Percentiles rank a stretch among this genome's conserved stretches.
phyloP scores from a whole-genome alignment of 2,888 invertebrate genomes.

The Torymus aiolomorphi region DNA sequence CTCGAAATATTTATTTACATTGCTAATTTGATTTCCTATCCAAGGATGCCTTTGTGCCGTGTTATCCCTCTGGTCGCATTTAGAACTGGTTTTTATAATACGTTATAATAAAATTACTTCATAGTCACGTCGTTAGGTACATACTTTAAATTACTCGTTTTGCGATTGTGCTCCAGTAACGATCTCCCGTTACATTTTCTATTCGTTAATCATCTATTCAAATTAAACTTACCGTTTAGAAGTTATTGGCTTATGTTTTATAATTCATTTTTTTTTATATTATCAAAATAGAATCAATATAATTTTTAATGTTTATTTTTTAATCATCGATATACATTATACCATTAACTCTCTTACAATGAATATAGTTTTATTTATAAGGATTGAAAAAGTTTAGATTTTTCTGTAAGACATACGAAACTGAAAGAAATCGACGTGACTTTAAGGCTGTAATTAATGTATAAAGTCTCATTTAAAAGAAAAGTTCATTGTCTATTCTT shows the following conservation, averaged over 20 bases:
- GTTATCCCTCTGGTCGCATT: constrained; percentile 69
- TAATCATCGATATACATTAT: constrained; percentile 34
- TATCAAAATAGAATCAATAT: constrained; percentile 36
- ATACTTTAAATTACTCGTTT: constrained; percentile 42
- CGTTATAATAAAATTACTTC: constrained; percentile 69
- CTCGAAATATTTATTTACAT: constrained; percentile 72
- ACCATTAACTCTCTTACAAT: constrained; percentile 27
- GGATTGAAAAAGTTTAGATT: constrained; percentile 29
- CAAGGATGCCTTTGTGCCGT: constrained; percentile 64
- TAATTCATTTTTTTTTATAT: constrained; percentile 29
- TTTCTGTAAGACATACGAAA: constrained; percentile 37
- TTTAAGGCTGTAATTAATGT: constrained; percentile 64
- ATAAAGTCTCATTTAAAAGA: constrained; percentile 60
- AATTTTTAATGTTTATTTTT: constrained; percentile 47
- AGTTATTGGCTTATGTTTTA: constrained; percentile 37
- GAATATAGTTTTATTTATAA: constrained; percentile 44
- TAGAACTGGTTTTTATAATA: constrained; percentile 70
- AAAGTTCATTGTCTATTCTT: constrained; percentile 58
- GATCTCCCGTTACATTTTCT: constrained; percentile 57
- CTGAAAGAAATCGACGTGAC: constrained; percentile 54
- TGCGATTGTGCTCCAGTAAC: constrained; percentile 58
- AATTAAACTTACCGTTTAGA: constrained; percentile 50
- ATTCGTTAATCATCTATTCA: constrained; percentile 33
- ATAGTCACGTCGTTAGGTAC: constrained; percentile 65
- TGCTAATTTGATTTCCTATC: constrained; percentile 66